Evolutionary conservation across 2,113 vertebrate genomes (phyloP).

Genomic region (Otis tarda): DNA sequence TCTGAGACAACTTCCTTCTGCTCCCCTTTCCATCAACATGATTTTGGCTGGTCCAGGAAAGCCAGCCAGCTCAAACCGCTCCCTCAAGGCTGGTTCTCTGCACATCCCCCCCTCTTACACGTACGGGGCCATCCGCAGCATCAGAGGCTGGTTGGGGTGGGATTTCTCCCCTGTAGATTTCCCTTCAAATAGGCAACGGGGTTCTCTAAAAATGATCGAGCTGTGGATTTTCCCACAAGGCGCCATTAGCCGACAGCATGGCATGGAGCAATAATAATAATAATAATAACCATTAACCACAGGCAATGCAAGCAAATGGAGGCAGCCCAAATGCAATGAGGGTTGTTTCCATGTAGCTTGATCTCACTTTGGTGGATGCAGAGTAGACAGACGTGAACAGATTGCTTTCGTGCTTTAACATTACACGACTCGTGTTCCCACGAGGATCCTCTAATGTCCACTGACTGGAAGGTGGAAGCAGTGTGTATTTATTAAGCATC

Average conservation of each 20-base stretch:
- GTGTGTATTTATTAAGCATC: neutral
- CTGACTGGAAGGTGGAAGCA: neutral
- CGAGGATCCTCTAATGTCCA: neutral
- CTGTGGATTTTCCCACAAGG: neutral
- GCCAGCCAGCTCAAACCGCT: neutral
- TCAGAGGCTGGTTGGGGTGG: neutral
- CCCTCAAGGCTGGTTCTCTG: neutral
- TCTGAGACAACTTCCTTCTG: neutral
- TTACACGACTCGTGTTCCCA: neutral
- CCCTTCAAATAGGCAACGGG: neutral
- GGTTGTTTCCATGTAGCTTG: neutral
- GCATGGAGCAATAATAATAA: neutral
- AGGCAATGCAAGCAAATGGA: neutral
- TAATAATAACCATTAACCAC: neutral
- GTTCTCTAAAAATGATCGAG: neutral
- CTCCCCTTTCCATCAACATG: neutral
- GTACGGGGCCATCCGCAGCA: accelerated
- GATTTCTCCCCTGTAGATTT: neutral
- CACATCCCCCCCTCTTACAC: neutral
- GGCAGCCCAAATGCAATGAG: neutral
- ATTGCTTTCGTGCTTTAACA: neutral
- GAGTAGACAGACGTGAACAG: neutral
- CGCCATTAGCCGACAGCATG: neutral
- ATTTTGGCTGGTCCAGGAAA: neutral
- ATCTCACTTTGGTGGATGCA: neutral